Evolutionary conservation across 2,888 invertebrate species (phyloP).

Genomic region (Pheosia tremula): DNA sequence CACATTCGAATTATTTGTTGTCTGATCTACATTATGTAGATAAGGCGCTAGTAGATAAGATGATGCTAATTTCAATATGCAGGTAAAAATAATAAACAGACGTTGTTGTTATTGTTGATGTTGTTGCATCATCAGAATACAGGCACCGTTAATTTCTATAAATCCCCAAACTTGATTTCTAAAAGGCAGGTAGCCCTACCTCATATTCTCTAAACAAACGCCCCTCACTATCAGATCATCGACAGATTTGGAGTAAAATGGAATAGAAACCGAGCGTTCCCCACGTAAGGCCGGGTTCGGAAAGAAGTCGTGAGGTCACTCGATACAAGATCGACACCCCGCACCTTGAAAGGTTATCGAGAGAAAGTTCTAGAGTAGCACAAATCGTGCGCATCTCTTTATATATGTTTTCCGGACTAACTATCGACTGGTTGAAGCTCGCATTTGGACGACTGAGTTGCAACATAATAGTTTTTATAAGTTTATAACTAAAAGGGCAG

Average conservation of each 20-base stretch:
- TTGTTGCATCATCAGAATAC: too few relatives aligned
- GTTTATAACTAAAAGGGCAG: too few relatives aligned
- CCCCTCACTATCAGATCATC: conserved; percentile 33
- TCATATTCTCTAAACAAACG: conserved; percentile 10
- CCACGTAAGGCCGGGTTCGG: conserved; percentile 43
- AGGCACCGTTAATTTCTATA: background rate
- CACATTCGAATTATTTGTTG: background rate
- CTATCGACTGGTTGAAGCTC: background rate
- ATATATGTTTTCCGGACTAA: conserved; percentile 24
- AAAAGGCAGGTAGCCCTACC: conserved; percentile 2
- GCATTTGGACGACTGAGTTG: background rate
- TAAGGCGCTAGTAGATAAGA: too few relatives aligned
- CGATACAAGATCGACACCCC: conserved; percentile 55
- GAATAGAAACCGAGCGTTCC: conserved; percentile 58
- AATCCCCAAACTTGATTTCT: background rate
- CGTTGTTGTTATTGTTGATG: too few relatives aligned
- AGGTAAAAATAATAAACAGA: too few relatives aligned
- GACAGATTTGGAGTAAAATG: conserved; percentile 44
- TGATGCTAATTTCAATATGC: too few relatives aligned
- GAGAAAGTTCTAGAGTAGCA: conserved; percentile 65
- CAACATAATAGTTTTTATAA: too few relatives aligned
- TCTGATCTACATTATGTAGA: too few relatives aligned
- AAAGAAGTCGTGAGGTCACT: conserved; percentile 61
- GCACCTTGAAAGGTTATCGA: conserved; percentile 68
- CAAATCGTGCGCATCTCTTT: conserved; percentile 61